Conservation (phyloP, 2,888 invertebrate genomes). For the Proisotoma minuta region DNA sequence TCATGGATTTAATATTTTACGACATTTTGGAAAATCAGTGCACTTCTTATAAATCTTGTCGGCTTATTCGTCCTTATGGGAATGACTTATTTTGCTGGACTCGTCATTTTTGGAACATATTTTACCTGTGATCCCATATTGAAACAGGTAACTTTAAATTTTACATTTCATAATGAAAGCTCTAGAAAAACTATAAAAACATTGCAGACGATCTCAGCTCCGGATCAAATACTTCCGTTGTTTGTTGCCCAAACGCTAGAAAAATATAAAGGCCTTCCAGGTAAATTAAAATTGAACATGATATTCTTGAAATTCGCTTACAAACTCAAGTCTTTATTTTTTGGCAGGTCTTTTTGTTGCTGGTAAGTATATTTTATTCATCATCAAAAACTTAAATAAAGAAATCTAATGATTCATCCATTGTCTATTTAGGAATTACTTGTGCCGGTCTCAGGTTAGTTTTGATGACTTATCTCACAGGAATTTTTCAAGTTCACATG, state of each 20-base stretch:
- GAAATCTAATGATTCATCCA: conserved; percentile 54
- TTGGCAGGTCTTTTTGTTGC: conserved; percentile 64
- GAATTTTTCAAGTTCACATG: neutral
- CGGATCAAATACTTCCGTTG: conserved; percentile 79
- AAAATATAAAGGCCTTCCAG: conserved; percentile 70
- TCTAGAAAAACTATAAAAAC: neutral
- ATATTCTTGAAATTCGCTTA: no score
- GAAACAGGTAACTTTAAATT: neutral
- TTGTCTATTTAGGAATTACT: conserved; percentile 14
- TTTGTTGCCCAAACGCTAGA: conserved; percentile 83
- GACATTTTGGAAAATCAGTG: conserved; percentile 26
- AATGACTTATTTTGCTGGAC: conserved; percentile 38
- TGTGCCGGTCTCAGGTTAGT: neutral
- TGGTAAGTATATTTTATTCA: neutral
- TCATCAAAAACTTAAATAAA: conserved; percentile 65
- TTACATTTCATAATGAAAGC: neutral
- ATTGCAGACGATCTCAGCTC: conserved; percentile 60
- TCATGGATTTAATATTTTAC: neutral
- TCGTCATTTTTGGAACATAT: conserved; percentile 45
- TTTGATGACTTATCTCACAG: neutral
- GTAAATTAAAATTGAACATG: no score
- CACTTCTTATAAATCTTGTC: conserved; percentile 41
- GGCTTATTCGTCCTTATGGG: conserved; percentile 45
- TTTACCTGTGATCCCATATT: conserved; percentile 38
- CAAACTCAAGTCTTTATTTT: no score